Conservation (phyloP, 2,888 invertebrate species). For the Ochropacha duplaris region DNA sequence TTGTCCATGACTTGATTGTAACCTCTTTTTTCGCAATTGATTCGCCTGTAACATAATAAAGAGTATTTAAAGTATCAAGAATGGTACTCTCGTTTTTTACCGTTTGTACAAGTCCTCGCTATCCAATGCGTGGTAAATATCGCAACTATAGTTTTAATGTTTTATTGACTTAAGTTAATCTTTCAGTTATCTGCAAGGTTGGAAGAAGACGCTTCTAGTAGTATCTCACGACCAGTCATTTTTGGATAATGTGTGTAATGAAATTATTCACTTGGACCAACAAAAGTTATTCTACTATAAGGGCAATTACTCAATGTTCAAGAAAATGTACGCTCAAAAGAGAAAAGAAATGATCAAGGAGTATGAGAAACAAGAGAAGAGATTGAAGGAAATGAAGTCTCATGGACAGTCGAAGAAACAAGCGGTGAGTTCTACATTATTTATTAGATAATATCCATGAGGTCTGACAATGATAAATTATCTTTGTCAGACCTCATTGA, state of each 20-base stretch:
- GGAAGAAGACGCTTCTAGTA: slow-evolving; percentile 99
- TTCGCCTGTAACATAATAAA: too few relatives aligned
- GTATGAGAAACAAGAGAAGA: slow-evolving; percentile 98
- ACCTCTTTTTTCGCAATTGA: too few relatives aligned
- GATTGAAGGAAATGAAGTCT: slow-evolving; percentile 96
- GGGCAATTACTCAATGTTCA: slow-evolving; percentile 99
- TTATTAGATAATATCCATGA: not conserved
- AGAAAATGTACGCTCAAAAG: slow-evolving; percentile 99
- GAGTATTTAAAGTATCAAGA: too few relatives aligned
- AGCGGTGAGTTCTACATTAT: slow-evolving; percentile 81
- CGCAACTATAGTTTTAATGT: not conserved
- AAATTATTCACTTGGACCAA: slow-evolving; percentile 98
- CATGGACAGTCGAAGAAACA: slow-evolving; percentile 98
- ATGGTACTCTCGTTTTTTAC: too few relatives aligned
- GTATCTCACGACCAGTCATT: slow-evolving; percentile 99
- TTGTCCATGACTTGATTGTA: too few relatives aligned
- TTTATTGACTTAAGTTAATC: slow-evolving; percentile 6
- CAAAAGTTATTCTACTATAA: slow-evolving; percentile 98
- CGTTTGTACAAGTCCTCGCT: too few relatives aligned
- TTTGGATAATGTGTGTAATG: slow-evolving; percentile 99
- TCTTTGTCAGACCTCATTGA: too few relatives aligned
- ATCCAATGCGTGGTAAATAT: too few relatives aligned
- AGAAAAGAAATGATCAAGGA: slow-evolving; percentile 97
- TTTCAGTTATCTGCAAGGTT: slow-evolving; percentile 94
- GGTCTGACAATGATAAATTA: too few relatives aligned